Evolutionary conservation across 37 sponge, comb jelly and placozoan species (phyloP), one percentile per base, ranked within the genome.

Genomic region (Cliona cf. orientalis): DNA sequence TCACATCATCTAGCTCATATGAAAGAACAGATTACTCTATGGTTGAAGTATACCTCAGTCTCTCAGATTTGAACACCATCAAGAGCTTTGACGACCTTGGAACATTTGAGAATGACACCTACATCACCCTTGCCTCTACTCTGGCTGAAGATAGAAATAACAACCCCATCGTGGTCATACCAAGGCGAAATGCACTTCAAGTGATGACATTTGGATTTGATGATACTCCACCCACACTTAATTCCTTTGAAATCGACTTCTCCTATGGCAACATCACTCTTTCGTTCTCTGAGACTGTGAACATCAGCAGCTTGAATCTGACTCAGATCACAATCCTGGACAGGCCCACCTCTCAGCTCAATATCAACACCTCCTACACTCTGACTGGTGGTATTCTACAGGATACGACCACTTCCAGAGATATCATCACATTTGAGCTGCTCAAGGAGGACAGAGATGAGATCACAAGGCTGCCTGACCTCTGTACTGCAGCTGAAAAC

Each of bases 231-330:
- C 97, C 97, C 32, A 35, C 26, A 31, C 91, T 96, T 31, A 65
- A 71, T 6, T 57, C 75, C 11, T 96, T 90, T 36, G 19, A 84
- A 23, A 85, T 93, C 38, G 91, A 93, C 55, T 86, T 96, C 74
- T 91, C 70, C 21, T 42, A 86, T 41, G 74, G 46, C 14, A 87
- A 64, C 22, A 23, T 96, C 37, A 87, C 88, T n/a, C 86, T 96
- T 21, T 89, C 81, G 38, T 96, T 96, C 87, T 84, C 89, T 25
- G 94, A 96, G 58, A 93, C 94, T 1, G 80, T 96, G 0, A 90
- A 96, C 79, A 85, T 91, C 25, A 88, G 88, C 69, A 82, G 79
- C 38, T 66, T 96, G 33, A 71, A 87, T 55, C 40, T 90, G 53
- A 87, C 82, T 22, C 43, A 80, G 38, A 53, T 93, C 31, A 71